Conservation (phyloP, 1,140 invertebrate genomes). For the Mesaphorura yosii region DNA sequence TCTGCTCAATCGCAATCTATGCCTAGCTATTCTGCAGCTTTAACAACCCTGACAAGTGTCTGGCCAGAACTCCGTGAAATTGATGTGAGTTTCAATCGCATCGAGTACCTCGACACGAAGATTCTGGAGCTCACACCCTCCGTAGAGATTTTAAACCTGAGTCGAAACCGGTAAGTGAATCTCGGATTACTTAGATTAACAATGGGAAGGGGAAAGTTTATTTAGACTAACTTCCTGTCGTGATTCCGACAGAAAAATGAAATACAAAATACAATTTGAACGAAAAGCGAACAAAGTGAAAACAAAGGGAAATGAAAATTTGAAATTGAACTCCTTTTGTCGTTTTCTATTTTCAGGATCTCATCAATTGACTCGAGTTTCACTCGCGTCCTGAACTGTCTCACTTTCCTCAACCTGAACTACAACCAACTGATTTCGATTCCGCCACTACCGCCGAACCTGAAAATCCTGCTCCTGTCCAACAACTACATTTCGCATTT, state of each 20-base stretch:
- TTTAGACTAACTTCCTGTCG: no score
- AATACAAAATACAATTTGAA: no score
- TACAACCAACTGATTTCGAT: constrained; percentile 26
- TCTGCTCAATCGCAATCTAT: not conserved
- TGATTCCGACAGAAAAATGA: no score
- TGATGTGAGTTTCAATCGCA: constrained; percentile 26
- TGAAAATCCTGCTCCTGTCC: constrained; percentile 21
- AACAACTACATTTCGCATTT: constrained; percentile 27
- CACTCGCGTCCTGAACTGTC: constrained; percentile 5
- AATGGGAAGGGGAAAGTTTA: no score
- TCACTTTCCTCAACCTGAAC: constrained; percentile 25
- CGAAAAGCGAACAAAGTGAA: no score
- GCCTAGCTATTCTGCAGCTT: not conserved
- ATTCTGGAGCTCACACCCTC: constrained; percentile 18
- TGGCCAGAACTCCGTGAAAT: constrained; percentile 28
- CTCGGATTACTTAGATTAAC: no score
- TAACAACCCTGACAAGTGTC: constrained; percentile 4
- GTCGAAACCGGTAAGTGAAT: no score
- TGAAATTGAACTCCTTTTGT: no score
- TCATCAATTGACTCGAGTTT: constrained; percentile 16
- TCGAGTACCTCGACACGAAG: not conserved
- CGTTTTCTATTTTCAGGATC: no score
- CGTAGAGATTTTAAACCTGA: constrained; percentile 25
- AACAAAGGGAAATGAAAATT: no score
- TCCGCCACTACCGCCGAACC: constrained; percentile 27